Conservation (phyloP, 1,140 invertebrate genomes). For the Paraescarpia echinospica region DNA sequence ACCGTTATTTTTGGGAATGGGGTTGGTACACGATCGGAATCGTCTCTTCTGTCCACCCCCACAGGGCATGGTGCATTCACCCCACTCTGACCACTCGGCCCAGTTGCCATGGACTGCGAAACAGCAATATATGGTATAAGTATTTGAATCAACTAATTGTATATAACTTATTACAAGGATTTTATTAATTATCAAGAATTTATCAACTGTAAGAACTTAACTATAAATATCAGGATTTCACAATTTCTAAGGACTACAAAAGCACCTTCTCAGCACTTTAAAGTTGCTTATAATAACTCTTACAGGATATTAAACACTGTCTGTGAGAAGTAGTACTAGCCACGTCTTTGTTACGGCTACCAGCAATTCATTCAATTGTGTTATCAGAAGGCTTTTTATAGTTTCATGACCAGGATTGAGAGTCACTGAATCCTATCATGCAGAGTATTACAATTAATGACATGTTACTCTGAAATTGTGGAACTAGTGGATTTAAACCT, state of each 20-base stretch:
- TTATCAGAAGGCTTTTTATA: too few species aligned
- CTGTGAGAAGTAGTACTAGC: too few species aligned
- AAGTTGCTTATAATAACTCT: too few species aligned
- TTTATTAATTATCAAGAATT: not conserved
- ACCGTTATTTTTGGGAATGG: conserved; percentile 50
- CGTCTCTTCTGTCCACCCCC: conserved; percentile 46
- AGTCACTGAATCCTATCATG: too few species aligned
- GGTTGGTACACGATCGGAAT: conserved; percentile 51
- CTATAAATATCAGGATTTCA: not conserved
- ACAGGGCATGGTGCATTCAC: conserved; percentile 50
- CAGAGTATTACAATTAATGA: too few species aligned
- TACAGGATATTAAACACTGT: too few species aligned
- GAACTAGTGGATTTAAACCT: too few species aligned
- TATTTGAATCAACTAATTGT: not conserved
- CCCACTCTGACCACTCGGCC: conserved; percentile 49
- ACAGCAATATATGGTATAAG: not conserved
- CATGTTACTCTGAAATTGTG: too few species aligned
- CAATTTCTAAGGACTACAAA: not conserved
- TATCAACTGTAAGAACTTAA: not conserved
- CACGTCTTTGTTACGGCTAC: too few species aligned
- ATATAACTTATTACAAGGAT: not conserved
- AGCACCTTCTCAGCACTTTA: too few species aligned
- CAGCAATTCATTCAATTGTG: too few species aligned
- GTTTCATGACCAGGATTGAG: too few species aligned
- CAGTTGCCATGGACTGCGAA: conserved; percentile 53